phyloP scores from a whole-genome alignment of 2,888 invertebrate species.

The Argyresthia albistria region DNA sequence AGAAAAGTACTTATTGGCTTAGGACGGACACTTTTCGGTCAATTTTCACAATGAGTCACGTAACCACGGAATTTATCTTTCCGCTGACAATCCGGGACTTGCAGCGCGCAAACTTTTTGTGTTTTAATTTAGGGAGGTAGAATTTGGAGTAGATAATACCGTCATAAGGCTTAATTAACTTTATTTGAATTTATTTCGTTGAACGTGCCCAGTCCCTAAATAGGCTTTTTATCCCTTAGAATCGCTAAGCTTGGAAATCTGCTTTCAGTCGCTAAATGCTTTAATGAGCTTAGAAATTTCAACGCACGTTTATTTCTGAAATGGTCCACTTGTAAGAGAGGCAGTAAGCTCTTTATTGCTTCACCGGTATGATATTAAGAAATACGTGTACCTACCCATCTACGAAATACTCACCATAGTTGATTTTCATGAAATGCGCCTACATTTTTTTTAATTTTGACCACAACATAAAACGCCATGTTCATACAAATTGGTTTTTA shows the following conservation, averaged over 20 bases:
- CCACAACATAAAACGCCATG: not conserved
- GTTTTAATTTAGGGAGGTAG: conserved; percentile 45
- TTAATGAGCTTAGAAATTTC: not conserved
- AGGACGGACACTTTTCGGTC: not conserved
- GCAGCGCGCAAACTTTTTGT: conserved; percentile 27
- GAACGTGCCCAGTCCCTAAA: conserved; percentile 39
- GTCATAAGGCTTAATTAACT: conserved; percentile 60
- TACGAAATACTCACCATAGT: too few relatives aligned
- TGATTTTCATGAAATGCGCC: too few relatives aligned
- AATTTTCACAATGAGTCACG: conserved; percentile 27
- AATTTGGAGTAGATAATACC: conserved; percentile 58
- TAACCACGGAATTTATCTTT: conserved; percentile 32
- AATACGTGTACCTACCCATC: too few relatives aligned
- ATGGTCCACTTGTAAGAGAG: not conserved
- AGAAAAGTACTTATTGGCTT: not conserved
- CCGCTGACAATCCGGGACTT: conserved; percentile 28
- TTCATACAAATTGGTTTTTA: conserved; percentile 15
- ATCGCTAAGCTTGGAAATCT: conserved; percentile 16
- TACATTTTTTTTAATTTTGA: not conserved
- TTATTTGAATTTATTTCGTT: conserved; percentile 63
- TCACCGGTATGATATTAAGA: too few relatives aligned
- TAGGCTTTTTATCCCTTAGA: conserved; percentile 29
- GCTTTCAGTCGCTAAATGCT: conserved; percentile 12
- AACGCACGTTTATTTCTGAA: not conserved
- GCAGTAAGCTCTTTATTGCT: too few relatives aligned